Conservation (phyloP, 2,113 vertebrate genomes). For the Camelus bactrianus region DNA sequence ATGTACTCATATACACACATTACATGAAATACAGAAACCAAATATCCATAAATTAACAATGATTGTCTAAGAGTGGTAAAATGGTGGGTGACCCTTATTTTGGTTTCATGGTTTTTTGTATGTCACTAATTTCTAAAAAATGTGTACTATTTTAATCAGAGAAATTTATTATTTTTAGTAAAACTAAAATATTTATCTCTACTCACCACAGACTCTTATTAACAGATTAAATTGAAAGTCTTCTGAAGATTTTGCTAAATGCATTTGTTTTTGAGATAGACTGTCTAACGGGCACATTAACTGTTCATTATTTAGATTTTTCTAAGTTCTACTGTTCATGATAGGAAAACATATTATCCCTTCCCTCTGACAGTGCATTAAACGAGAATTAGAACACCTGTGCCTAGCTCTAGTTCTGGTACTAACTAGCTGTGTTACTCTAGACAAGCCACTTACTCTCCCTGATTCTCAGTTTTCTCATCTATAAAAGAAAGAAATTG, state of each 20-base stretch:
- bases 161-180: slow-evolving; percentile 41
- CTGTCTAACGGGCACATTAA: background rate
- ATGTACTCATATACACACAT: background rate
- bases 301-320: background rate
- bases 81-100: background rate
- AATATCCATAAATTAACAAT: background rate
- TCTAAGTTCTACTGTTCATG: background rate
- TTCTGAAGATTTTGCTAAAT: slow-evolving; percentile 17
- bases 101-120: background rate
- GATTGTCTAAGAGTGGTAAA: background rate
- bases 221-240: slow-evolving; percentile 53
- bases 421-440: background rate
- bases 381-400: background rate
- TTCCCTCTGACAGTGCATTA: background rate
- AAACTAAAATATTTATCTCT: slow-evolving; percentile 22
- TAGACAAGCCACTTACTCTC: background rate
- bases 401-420: background rate
- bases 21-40: background rate
- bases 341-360: background rate
- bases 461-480: background rate
- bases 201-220: background rate
- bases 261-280: slow-evolving; percentile 43
- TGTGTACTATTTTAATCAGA: background rate
- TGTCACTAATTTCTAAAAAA: slow-evolving; percentile 28
- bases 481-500: background rate